These are phyloP conservation scores for Edolisoma coerulescens DNA, from an alignment of 2,113 vertebrate genomes.

Conservation along the genomic window DNA sequence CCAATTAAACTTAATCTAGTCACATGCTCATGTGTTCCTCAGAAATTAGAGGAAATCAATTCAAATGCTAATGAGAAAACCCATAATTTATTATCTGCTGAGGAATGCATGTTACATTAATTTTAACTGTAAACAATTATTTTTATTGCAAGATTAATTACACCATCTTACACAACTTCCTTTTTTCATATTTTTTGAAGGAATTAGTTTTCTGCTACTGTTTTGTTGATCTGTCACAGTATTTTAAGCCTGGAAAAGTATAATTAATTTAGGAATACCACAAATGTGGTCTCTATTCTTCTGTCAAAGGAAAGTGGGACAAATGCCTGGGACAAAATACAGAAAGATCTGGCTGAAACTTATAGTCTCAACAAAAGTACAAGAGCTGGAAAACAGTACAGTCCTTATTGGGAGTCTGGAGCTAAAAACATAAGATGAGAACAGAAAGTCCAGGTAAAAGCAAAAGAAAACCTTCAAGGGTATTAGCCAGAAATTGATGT, in stretches of 20 bases:
- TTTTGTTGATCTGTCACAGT: constrained; percentile 77
- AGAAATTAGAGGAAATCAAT: constrained; percentile 89
- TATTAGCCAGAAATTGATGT: neutral
- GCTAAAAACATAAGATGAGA: neutral
- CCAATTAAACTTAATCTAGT: constrained; percentile 87
- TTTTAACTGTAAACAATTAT: constrained; percentile 90
- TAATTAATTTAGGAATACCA: constrained; percentile 75
- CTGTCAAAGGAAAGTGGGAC: constrained; percentile 72
- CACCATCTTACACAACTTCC: constrained; percentile 80
- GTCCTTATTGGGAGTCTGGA: neutral
- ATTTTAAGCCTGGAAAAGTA: constrained; percentile 71
- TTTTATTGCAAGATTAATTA: constrained; percentile 90
- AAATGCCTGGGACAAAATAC: constrained; percentile 63
- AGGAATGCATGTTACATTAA: constrained; percentile 87
- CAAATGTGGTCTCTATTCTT: constrained; percentile 74
- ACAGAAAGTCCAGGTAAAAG: neutral
- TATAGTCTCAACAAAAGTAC: constrained; percentile 53
- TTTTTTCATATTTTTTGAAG: constrained; percentile 80
- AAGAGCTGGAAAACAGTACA: neutral
- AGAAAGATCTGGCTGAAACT: constrained; percentile 58
- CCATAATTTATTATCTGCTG: constrained; percentile 88
- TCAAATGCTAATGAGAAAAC: constrained; percentile 88
- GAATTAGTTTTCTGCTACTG: constrained; percentile 74
- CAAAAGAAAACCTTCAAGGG: neutral
- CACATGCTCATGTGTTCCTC: constrained; percentile 80